Evolutionary conservation across 2,888 invertebrate species (phyloP).

Genomic region (Eupithecia insigniata): DNA sequence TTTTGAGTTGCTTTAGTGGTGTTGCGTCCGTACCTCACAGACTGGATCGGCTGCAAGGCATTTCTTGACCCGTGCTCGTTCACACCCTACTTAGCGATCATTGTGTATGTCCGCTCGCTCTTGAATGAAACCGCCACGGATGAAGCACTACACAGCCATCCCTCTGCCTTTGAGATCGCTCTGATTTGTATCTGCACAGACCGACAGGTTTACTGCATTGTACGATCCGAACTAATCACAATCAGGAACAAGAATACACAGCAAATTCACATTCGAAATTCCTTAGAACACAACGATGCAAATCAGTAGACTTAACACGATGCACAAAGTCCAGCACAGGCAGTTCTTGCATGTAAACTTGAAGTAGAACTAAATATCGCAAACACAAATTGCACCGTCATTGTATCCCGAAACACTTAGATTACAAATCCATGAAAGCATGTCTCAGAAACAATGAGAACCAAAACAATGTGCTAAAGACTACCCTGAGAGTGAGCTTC

Average conservation of each 20-base stretch:
- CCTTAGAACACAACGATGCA: constrained; percentile 42
- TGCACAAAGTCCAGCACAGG: constrained; percentile 80
- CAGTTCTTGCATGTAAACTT: constrained; percentile 77
- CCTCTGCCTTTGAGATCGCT: constrained; percentile 79
- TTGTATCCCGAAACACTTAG: constrained; percentile 74
- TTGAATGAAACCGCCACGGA: constrained; percentile 75
- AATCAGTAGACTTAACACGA: constrained; percentile 62
- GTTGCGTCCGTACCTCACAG: constrained; percentile 84
- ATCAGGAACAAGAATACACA: constrained; percentile 47
- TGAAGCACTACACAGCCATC: constrained; percentile 79
- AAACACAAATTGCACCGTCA: constrained; percentile 79
- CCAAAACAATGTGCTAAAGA: constrained; percentile 70
- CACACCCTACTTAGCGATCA: constrained; percentile 80
- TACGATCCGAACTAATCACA: constrained; percentile 64
- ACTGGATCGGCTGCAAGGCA: constrained; percentile 83
- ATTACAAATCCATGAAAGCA: constrained; percentile 81
- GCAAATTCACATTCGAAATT: constrained; percentile 47
- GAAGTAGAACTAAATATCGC: constrained; percentile 78
- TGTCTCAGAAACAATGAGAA: constrained; percentile 80
- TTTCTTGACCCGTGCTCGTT: constrained; percentile 82
- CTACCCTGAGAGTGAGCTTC: constrained; percentile 73
- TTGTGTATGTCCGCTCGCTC: constrained; percentile 84
- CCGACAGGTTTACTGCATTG: constrained; percentile 80
- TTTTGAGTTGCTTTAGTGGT: constrained; percentile 85
- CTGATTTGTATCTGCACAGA: constrained; percentile 68